Conservation (phyloP, 2,797 vertebrate species). For the Anas acuta region DNA sequence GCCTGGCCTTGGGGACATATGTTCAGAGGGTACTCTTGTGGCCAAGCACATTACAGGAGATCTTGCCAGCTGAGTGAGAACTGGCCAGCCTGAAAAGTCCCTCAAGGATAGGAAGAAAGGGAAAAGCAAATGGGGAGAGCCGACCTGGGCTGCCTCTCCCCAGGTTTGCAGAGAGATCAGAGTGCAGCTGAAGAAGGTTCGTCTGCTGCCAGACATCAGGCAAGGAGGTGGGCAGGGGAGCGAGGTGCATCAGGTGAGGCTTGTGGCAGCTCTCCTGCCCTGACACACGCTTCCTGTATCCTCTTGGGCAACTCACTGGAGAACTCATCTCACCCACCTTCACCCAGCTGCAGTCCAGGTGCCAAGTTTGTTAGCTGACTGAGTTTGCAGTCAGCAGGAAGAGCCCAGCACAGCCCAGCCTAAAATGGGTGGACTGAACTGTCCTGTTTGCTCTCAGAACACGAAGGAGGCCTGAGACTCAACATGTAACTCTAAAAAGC, state of each 20-base stretch:
- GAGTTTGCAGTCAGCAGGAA: not conserved
- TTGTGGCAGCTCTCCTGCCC: not conserved
- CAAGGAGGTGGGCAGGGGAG: not conserved
- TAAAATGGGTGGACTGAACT: rapidly evolving
- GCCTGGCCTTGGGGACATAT: not conserved
- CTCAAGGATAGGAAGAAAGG: not conserved
- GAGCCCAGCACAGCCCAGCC: not conserved
- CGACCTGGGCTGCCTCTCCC: not conserved
- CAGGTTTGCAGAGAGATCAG: not conserved
- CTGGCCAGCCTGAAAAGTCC: not conserved
- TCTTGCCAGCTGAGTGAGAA: not conserved
- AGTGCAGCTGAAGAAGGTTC: not conserved
- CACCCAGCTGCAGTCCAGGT: not conserved
- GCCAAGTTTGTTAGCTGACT: not conserved
- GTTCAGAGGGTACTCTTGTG: not conserved
- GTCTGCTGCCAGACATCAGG: rapidly evolving
- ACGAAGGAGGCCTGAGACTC: not conserved
- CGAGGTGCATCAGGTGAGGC: not conserved
- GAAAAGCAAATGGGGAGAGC: not conserved
- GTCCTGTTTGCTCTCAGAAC: not conserved
- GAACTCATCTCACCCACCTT: not conserved
- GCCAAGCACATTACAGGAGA: rapidly evolving
- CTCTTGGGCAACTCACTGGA: not conserved
- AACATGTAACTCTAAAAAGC: not conserved
- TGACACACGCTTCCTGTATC: not conserved